Conservation (phyloP, 1,140 invertebrate species). For the Acromyrmex heyeri region DNA sequence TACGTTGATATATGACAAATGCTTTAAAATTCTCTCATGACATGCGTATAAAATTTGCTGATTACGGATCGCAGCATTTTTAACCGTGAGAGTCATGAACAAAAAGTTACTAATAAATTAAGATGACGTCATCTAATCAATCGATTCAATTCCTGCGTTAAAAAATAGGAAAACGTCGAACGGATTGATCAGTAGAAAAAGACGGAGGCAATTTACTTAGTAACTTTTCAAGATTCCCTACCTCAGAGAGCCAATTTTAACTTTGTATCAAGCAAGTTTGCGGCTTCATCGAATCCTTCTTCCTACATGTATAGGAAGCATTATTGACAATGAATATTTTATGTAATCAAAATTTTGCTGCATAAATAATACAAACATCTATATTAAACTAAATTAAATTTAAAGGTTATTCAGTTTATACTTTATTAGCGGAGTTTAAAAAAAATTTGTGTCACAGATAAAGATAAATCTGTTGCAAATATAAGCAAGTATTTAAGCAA, state of each 20-base stretch:
- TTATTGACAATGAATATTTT: slow-evolving; percentile 12
- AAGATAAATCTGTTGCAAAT: not conserved
- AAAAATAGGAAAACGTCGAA: not conserved
- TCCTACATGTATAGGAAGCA: slow-evolving; percentile 26
- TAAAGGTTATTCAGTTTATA: not conserved
- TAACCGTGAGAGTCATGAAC: not conserved
- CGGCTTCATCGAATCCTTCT: slow-evolving; percentile 44
- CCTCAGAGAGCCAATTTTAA: slow-evolving; percentile 77
- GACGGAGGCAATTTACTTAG: slow-evolving; percentile 67
- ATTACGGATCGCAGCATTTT: not conserved
- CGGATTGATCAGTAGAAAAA: slow-evolving; percentile 25
- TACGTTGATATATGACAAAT: slow-evolving; percentile 17
- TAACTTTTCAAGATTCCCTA: slow-evolving; percentile 68
- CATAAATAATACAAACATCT: not conserved
- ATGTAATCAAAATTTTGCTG: not conserved
- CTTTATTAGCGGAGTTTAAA: not conserved
- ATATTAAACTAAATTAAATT: not conserved
- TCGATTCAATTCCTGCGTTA: not conserved
- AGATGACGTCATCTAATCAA: not conserved
- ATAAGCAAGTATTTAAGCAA: not conserved
- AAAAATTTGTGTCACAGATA: not conserved
- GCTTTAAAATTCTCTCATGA: slow-evolving; percentile 31
- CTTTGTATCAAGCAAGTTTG: slow-evolving; percentile 76
- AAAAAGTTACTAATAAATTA: not conserved
- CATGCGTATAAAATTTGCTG: slow-evolving; percentile 12